Base-by-base conservation (phyloP, 2,888 invertebrate species). In the Danaus chrysippus region DNA sequence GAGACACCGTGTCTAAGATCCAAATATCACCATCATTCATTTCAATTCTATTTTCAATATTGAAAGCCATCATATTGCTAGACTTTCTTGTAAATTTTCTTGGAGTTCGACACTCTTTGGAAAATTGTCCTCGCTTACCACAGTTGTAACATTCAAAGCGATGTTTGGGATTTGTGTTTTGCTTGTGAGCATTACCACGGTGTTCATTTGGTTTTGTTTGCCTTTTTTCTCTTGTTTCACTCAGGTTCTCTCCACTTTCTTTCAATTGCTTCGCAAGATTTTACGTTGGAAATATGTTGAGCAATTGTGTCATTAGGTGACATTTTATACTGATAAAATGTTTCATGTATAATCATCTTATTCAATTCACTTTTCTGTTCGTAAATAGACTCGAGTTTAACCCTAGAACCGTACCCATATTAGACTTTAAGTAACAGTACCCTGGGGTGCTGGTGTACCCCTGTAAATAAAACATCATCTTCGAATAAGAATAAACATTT, bases 141-240 rank as follows among this genome's bases (percentile, higher is more conserved):
- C 73, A 73, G 59, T 75, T 71, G 23, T 73, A 75, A 43, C 73
- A 73, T 17, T 60, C 61, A 61, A 73, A 76, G 1, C 71, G 41
- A 61, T 74, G 72, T 54, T 65, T 66, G 5, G n/a, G 12, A 23
- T 57, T 54, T 59, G 19, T 46, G n/a, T 46, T 57, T 13, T 41
- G 44, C 9, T 46, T 57, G 19, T 11, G 23, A 11, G 44, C 13
- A 19, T 15, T 49, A 3, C 13, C 23, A n/a, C 13, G 34, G 10
- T 34, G n/a, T 8, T 13, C 23, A 52, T 11, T 58, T 13, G 49
- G 23, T 41, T 41, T 68, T 10, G 67, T 15, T 10, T 13, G 46
- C 13, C 15, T 15, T 13, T 46, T 15, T n/a, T 46, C 13, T 13
- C 46, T 13, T 46, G 56, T 73, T 1, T 75, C 71, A 71, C 75